These are phyloP conservation scores for Salvelinus sp. DNA, from an alignment of 2,113 vertebrate species.

Conservation along the genomic window DNA sequence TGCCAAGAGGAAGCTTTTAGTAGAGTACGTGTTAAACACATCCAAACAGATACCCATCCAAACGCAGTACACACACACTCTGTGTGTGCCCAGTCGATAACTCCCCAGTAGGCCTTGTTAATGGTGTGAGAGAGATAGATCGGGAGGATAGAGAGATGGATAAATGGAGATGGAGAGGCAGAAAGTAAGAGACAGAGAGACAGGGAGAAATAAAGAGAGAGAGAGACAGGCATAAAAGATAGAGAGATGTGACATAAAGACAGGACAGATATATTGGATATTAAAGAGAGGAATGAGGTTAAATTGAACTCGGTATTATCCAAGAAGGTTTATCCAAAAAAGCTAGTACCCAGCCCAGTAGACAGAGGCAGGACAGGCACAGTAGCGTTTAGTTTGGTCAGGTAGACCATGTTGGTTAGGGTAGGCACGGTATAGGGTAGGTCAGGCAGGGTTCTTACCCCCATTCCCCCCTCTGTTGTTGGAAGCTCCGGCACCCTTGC, in stretches of 20 bases:
- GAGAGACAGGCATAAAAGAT: not conserved
- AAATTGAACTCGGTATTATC: not conserved
- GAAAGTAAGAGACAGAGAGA: not conserved
- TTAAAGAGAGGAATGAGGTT: not conserved
- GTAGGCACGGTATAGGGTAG: not conserved
- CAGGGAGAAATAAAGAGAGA: not conserved
- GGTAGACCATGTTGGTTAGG: not conserved
- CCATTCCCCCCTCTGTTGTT: constrained; percentile 32
- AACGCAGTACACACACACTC: not conserved
- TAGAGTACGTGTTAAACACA: too few species aligned
- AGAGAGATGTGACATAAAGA: not conserved
- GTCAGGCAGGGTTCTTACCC: constrained; percentile 49
- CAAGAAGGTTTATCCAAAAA: not conserved
- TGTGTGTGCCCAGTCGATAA: not conserved
- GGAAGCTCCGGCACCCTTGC: constrained; percentile 47
- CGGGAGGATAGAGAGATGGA: not conserved
- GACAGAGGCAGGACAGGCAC: not conserved
- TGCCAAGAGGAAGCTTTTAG: too few species aligned
- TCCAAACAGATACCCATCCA: not conserved
- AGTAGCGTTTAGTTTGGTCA: not conserved
- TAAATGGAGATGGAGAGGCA: not conserved
- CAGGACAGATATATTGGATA: not conserved
- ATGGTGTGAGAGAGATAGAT: not conserved
- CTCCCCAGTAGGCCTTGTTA: not conserved
- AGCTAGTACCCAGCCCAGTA: not conserved